Percentiles rank a stretch among this genome's conserved stretches.
Evolutionary conservation across 2,113 vertebrate species (phyloP).

Genomic region (Cavia aperea): DNA sequence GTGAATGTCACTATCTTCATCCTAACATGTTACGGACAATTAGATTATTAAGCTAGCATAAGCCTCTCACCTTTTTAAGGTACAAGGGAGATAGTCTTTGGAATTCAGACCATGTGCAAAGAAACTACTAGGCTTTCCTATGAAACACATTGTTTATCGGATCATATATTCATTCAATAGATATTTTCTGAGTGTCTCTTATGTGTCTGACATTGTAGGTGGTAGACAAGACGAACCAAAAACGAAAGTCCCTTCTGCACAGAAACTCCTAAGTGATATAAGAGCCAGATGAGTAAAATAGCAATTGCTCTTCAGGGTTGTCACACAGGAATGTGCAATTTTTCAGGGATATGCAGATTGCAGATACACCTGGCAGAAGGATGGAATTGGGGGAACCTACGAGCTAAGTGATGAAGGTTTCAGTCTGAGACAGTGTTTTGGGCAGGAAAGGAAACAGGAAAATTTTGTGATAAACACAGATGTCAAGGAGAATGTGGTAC

Average conservation of each 20-base stretch:
- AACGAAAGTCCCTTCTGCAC: neutral
- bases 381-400: rapidly evolving
- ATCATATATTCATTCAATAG: neutral
- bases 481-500: neutral
- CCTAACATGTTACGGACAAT: neutral
- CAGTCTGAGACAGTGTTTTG: neutral
- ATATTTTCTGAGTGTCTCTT: neutral
- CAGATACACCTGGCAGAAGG: neutral
- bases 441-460: neutral
- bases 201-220: neutral
- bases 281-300: neutral
- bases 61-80: neutral
- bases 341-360: neutral
- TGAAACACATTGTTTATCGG: neutral
- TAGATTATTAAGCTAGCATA: neutral
- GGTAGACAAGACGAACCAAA: neutral
- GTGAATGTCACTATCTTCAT: constrained; percentile 24
- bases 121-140: neutral
- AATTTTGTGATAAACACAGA: neutral
- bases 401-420: neutral
- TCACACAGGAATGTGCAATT: neutral
- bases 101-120: neutral
- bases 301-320: neutral
- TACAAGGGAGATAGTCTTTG: neutral
- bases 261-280: neutral